Evolutionary conservation across 2,113 vertebrate genomes (phyloP), one percentile per base, ranked within the genome.

Genomic region (Dromas ardeola): DNA sequence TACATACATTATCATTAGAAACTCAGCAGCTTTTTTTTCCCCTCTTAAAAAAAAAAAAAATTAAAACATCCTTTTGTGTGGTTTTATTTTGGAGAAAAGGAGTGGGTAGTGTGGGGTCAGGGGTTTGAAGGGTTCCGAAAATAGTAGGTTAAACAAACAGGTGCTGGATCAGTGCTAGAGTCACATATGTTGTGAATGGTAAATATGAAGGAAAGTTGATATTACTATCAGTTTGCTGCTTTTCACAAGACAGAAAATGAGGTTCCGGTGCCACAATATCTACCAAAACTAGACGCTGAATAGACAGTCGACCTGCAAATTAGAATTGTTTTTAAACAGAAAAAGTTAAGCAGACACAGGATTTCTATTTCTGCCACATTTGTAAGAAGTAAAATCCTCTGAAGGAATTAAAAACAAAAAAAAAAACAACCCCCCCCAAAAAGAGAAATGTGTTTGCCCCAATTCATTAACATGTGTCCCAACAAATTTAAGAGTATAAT

Each of bases 221-320:
- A 89, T 96, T 98, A 97, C 97, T 93, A 97, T 97, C 94, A 38
- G 61, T 69, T 85, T 95, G 93, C 79, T 96, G 93, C 61, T 71
- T 97, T 98, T 98, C 97, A 96, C 91, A 71, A 95, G 47, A 97
- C 52, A 98, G 95, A 92, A 95, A 63, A 86, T 90, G 95, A 81
- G 97, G 97, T 93, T 97, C 97, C 34, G 96, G 96, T 88, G 97
- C 97, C 94, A 97, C 97, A 96, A 95, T 97, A 83, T 97, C 95
- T 97, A 97, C 59, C 91, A 96, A 83, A 94, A 95, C 67, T 32
- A 97, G 95, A 58, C 81, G 97, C 52, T 90, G 94, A 71, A 97
- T 95, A 93, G 85, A 93, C 49, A 97, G 85, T 19, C n/a, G 82
- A 96, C 94, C 97, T 97, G 96, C 8, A 97, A 98, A 97, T 97